Evolutionary conservation across 2,888 invertebrate genomes (phyloP).

Genomic region (Rhagonycha lutea): DNA sequence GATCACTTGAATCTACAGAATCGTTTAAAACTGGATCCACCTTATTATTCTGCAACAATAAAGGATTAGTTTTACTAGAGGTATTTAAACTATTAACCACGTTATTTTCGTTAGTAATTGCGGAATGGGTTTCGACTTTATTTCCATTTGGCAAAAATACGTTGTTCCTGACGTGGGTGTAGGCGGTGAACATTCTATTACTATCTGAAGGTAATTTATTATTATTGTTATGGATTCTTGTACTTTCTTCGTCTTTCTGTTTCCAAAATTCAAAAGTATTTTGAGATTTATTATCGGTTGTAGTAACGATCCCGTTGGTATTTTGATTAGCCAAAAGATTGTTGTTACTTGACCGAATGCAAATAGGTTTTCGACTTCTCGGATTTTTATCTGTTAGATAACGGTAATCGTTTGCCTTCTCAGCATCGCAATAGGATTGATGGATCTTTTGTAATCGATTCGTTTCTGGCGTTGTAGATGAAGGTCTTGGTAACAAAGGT

Average conservation of each 20-base stretch:
- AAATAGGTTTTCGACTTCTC: slow-evolving; percentile 73
- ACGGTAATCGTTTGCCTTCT: slow-evolving; percentile 55
- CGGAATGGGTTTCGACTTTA: slow-evolving; percentile 32
- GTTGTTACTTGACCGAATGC: slow-evolving; percentile 57
- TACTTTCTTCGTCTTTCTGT: slow-evolving; percentile 60
- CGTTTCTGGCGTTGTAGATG: slow-evolving; percentile 51
- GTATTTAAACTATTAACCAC: background rate
- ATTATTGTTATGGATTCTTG: slow-evolving; percentile 28
- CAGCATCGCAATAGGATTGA: slow-evolving; percentile 28
- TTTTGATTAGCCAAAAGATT: background rate
- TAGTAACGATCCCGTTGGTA: background rate
- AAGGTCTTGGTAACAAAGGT: slow-evolving; percentile 46
- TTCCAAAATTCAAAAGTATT: slow-evolving; percentile 69
- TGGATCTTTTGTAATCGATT: slow-evolving; percentile 35
- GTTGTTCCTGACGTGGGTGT: slow-evolving; percentile 49
- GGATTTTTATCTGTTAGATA: slow-evolving; percentile 76
- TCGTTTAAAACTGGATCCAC: background rate
- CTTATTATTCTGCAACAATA: slow-evolving; percentile 13
- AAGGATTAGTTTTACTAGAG: slow-evolving; percentile 33
- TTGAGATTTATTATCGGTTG: slow-evolving; percentile 39
- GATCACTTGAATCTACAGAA: background rate
- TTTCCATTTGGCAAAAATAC: slow-evolving; percentile 48
- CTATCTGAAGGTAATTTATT: slow-evolving; percentile 34
- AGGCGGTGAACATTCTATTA: slow-evolving; percentile 51
- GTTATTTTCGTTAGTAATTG: background rate